Conservation (phyloP, 2,113 vertebrate genomes). For the Apistogramma diplotaenia region DNA sequence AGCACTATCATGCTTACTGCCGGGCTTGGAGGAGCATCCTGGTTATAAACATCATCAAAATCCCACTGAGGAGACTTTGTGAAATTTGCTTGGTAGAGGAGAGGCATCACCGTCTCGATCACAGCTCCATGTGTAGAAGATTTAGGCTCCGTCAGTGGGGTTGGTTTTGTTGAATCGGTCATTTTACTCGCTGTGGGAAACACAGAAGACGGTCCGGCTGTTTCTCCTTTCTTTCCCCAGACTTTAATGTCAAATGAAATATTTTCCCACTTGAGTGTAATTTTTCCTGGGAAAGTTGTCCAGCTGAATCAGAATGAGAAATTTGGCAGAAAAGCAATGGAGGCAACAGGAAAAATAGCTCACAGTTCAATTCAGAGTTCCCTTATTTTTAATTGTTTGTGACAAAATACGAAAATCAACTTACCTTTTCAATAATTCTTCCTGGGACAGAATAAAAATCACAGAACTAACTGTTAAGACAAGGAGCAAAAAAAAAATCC, state of each 20-base stretch:
- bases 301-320: constrained; percentile 9
- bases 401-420: background rate
- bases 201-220: rapidly evolving
- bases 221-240: background rate
- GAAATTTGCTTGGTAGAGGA: constrained; percentile 34
- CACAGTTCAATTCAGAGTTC: background rate
- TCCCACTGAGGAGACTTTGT: constrained; percentile 61
- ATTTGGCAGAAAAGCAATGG: background rate
- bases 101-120: constrained; percentile 42
- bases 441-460: constrained; percentile 9
- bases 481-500: background rate
- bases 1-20: constrained; percentile 19
- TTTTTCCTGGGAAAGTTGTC: background rate
- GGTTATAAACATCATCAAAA: constrained; percentile 70
- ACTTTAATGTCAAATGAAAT: rapidly evolving
- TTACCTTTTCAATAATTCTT: constrained; percentile 13
- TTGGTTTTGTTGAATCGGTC: background rate
- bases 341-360: background rate
- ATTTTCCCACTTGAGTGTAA: background rate
- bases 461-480: background rate
- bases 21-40: constrained; percentile 26
- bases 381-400: background rate
- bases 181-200: rapidly evolving
- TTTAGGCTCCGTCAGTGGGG: background rate
- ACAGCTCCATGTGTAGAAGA: rapidly evolving